phyloP scores from a whole-genome alignment of 2,113 vertebrate species.

The human (Homo sapiens) region DNA sequence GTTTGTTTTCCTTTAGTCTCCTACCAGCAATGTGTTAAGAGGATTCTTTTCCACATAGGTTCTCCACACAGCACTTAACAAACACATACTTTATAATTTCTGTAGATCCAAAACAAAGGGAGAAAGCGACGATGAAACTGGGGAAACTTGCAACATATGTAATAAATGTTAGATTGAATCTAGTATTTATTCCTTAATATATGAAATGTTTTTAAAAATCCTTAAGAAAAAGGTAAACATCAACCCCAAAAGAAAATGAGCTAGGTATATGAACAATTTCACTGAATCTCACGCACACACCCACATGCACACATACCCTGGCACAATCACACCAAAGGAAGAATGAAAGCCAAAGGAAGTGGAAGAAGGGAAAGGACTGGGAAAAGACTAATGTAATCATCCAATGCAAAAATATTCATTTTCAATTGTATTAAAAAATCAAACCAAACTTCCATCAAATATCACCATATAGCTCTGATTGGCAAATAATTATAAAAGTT shows the following conservation, averaged over 20 bases:
- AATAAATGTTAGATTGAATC: background rate
- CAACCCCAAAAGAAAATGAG: background rate
- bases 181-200: background rate
- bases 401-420: background rate
- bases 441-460: background rate
- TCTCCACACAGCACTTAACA: background rate
- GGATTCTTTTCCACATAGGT: background rate
- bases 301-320: background rate
- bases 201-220: background rate
- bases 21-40: background rate
- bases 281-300: background rate
- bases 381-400: background rate
- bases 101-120: background rate
- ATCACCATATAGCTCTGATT: background rate
- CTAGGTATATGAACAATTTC: background rate
- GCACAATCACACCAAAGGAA: background rate
- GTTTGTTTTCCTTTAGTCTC: background rate
- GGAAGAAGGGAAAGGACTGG: background rate
- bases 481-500: conserved; percentile 15
- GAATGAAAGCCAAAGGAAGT: background rate
- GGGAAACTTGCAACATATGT: background rate
- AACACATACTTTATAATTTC: background rate
- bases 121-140: background rate
- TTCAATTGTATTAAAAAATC: background rate
- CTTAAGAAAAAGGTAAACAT: conserved; percentile 21